Base-by-base conservation (phyloP, 2,797 vertebrate species). In the Cynodonichthys magdalenae region DNA sequence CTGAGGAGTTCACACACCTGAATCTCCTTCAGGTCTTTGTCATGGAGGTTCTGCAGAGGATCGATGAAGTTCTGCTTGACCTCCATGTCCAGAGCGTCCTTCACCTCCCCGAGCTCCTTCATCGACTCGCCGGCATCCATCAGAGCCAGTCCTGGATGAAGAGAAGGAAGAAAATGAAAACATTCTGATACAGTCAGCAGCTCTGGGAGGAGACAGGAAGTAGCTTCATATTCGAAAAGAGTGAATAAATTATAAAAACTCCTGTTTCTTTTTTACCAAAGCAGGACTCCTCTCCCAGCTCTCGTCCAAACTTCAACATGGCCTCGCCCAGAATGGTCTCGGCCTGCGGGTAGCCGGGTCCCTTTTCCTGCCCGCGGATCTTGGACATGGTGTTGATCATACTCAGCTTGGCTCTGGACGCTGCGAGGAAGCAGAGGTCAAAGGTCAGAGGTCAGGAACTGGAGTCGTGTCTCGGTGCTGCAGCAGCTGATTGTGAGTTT, bases 321-420 rank as follows among this genome's bases (percentile, higher is more conserved):
- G 96, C 95, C 41, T 99, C 97, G 0, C 94, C 95, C 60, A 99
- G 90, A 42, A 99, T 89, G 0, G 88, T 92, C 87, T 99, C 97
- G 0, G 96, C 95, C 90, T 99, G 97, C 0, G 95, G 95, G 65
- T 99, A 99, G 4, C 96, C 96, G 0, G 96, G 95, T 3, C 96
- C 96, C 60, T 97, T 99, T 17, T 98, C 78, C 94, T 93, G 73
- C 79, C 96, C 87, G 71, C 97, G 87, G 76, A 94, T 98, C 93
- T 98, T 99, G 3, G 96, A 99, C 97, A 99, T 97, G 59, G 97
- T 99, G 91, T 95, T 99, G 87, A 97, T 96, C 96, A 99, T 97
- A 62, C 93, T 98, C 71, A 99, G 94, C 88, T 94, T 96, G 56
- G 97, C 96, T 87, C 97, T 94, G 87, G 96, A 97, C 15, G 97